Base-by-base conservation (phyloP, 2,797 vertebrate genomes). In the Parotocinclus haroldoi region DNA sequence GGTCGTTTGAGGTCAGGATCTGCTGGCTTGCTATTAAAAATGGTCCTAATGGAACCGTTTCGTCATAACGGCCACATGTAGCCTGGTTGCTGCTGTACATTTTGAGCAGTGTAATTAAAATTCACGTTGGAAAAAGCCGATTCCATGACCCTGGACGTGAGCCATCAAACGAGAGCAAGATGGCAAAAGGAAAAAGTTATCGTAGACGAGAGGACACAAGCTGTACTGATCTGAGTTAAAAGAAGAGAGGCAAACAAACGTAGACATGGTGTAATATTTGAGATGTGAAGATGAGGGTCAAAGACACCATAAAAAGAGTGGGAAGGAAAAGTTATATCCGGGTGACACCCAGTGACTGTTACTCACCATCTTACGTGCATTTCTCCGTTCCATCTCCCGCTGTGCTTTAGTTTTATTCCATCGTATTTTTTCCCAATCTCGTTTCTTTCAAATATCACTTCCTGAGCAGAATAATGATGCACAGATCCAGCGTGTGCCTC, bases 401-500 rank as follows among this genome's bases (percentile, higher is more conserved):
- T 44, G 13, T 12, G 5, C 0, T 44, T 39, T 36, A 14, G 11
- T 10, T 1, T 63, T 27, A 10, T 17, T 58, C 38, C 7, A 17
- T 55, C 10, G 3, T 39, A 19, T 42, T 36, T 14, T 17, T 9
- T 36, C 9, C 13, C 19, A 10, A 8, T 19, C 14, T 48, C 37
- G 16, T 42, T 40, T 49, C 53, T 57, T 37, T 10, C 9, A n/a
- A 19, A 27, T 60, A 18, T 60, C 62, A 17, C 45, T 39, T 36
- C 39, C 7, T 17, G 19, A 14, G 14, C 50, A 59, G 69, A 58
- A 52, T 60, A 59, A 55, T 71, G 69, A 65, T 57, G 56, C 46
- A 52, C n/a, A 52, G 49, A 13, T 48, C 40, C 14, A 8, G 55
- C 6, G 38, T 46, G 49, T 65, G 62, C 54, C 56, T 65, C 62